These are phyloP conservation scores for Orussus abietinus DNA, from an alignment of 1,140 invertebrate genomes.

Conservation along the genomic window DNA sequence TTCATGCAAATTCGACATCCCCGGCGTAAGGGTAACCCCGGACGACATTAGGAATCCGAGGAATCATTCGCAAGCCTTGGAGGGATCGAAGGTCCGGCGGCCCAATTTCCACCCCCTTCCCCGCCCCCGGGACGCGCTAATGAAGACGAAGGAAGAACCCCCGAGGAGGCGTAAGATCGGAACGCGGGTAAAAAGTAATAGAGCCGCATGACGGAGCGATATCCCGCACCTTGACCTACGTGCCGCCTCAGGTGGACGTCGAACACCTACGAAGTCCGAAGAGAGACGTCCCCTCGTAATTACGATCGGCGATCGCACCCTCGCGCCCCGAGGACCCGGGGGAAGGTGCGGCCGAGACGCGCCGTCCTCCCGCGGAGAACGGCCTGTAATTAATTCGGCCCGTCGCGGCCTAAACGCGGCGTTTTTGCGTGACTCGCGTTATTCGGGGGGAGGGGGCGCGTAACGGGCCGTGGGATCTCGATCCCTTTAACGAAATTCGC, in stretches of 20 bases:
- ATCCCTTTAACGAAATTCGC: too few species aligned
- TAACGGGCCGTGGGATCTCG: too few species aligned
- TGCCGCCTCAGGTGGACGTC: too few species aligned
- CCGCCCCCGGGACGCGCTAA: constrained; percentile 5
- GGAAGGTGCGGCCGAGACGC: constrained; percentile 24
- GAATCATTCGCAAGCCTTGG: too few species aligned
- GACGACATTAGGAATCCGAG: too few species aligned
- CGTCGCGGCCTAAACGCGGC: constrained; percentile 22
- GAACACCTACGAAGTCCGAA: too few species aligned
- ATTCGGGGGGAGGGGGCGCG: constrained; percentile 24
- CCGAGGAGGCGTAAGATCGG: constrained; percentile 3
- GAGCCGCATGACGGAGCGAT: constrained; percentile 37
- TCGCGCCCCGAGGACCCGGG: neutral
- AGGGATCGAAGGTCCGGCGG: too few species aligned
- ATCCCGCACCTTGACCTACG: too few species aligned
- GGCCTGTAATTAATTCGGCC: constrained; percentile 32
- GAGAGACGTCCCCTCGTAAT: constrained; percentile 1
- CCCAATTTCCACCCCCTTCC: too few species aligned
- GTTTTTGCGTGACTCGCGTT: constrained; percentile 28
- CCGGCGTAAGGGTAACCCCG: too few species aligned
- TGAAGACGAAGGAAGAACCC: constrained; percentile 12
- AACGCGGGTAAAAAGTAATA: constrained; percentile 24
- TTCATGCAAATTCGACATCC: too few species aligned
- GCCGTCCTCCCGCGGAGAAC: constrained; percentile 19
- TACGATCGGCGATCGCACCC: neutral